Conservation (phyloP, 2,888 invertebrate genomes). For the Sphaerophoria taeniata region DNA sequence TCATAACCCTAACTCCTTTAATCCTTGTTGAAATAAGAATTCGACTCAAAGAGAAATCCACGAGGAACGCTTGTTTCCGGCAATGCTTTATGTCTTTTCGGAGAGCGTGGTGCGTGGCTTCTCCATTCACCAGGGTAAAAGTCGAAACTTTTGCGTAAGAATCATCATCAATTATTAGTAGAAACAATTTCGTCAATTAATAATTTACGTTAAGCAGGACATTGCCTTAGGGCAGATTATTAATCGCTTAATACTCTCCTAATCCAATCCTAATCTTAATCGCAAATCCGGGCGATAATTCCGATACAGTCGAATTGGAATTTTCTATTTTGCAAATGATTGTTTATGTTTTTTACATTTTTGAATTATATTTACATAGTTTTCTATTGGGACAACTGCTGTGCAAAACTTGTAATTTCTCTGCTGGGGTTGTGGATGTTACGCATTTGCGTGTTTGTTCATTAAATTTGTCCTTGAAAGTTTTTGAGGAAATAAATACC, state of each 20-base stretch:
- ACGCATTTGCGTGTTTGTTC: no score
- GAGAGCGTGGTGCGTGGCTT: background rate
- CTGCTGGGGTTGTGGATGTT: no score
- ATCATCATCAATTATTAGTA: conserved; percentile 47
- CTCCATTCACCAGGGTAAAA: conserved; percentile 64
- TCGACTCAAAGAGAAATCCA: background rate
- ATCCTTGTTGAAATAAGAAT: background rate
- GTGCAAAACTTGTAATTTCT: no score
- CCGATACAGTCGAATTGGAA: conserved; percentile 3
- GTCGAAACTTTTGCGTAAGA: conserved; percentile 48
- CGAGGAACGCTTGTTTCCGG: conserved; percentile 2
- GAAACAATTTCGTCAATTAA: conserved; percentile 52
- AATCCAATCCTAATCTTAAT: conserved; percentile 62
- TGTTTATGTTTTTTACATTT: background rate
- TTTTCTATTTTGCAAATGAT: background rate
- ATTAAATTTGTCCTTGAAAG: no score
- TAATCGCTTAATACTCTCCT: conserved; percentile 68
- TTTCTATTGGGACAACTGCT: no score
- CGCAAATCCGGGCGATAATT: conserved; percentile 46
- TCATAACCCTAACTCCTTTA: background rate
- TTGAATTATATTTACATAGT: no score
- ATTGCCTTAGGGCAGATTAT: conserved; percentile 25
- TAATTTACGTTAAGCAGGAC: conserved; percentile 45
- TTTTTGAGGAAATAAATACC: no score
- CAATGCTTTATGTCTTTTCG: background rate